Evolutionary conservation across 2,113 vertebrate species (phyloP).

Genomic region (Hemiscyllium ocellatum): DNA sequence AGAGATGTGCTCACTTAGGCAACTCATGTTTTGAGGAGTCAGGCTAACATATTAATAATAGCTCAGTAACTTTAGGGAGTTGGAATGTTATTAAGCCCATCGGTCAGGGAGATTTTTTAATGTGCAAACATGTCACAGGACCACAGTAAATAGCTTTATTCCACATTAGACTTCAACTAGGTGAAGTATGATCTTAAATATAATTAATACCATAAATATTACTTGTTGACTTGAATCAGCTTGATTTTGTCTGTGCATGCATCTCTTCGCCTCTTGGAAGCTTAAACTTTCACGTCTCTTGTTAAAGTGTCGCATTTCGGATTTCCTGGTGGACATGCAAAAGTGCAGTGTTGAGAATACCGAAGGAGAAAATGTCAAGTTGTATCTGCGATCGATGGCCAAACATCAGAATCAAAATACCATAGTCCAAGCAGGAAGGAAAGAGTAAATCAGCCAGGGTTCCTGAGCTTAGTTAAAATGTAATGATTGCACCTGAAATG

Average conservation of each 20-base stretch:
- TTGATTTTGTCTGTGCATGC: neutral
- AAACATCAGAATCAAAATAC: neutral
- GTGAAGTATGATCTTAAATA: neutral
- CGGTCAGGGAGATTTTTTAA: conserved; percentile 14
- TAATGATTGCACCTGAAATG: neutral
- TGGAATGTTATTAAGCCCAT: conserved; percentile 24
- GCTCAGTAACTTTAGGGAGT: conserved; percentile 13
- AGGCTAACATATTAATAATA: neutral
- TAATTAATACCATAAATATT: conserved; percentile 16
- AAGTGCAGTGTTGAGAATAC: neutral
- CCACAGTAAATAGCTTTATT: neutral
- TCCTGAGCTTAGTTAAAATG: neutral
- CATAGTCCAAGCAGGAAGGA: neutral
- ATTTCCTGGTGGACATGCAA: neutral
- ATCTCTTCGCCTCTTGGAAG: neutral
- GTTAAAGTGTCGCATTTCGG: neutral
- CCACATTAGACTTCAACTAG: neutral
- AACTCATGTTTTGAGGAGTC: neutral
- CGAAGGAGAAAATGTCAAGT: neutral
- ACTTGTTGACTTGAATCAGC: neutral
- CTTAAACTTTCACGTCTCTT: neutral
- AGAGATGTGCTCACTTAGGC: neutral
- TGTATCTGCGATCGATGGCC: neutral
- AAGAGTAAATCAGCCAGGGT: neutral
- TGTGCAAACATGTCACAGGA: neutral